Percentiles rank a stretch among this genome's conserved stretches.
phyloP scores from a whole-genome alignment of 1,140 invertebrate genomes.

The Lethrus apterus region DNA sequence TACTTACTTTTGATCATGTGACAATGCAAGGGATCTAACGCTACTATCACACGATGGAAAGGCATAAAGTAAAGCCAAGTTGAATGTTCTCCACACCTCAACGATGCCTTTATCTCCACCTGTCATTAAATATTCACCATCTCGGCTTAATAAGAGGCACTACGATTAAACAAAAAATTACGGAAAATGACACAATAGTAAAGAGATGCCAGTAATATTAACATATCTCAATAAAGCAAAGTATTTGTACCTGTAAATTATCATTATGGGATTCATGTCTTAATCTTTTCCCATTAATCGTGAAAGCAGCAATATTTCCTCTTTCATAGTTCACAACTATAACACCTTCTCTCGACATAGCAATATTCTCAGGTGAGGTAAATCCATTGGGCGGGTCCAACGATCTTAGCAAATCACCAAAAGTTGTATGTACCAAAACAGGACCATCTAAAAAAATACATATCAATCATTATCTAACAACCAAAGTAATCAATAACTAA shows the following conservation, averaged over 20 bases:
- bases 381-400: slow-evolving; percentile 74
- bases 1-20: slow-evolving; percentile 94
- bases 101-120: slow-evolving; percentile 95
- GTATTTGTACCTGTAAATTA: slow-evolving; percentile 76
- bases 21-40: slow-evolving; percentile 85
- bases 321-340: slow-evolving; percentile 89
- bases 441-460: slow-evolving; percentile 67
- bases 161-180: slow-evolving; percentile 44
- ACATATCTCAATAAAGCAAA: no score
- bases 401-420: slow-evolving; percentile 91
- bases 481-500: slow-evolving; percentile 44
- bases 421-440: slow-evolving; percentile 95
- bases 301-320: slow-evolving; percentile 87
- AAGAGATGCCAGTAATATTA: neutral
- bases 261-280: slow-evolving; percentile 88
- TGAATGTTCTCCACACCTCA: slow-evolving; percentile 96
- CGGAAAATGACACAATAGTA: neutral
- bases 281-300: slow-evolving; percentile 83
- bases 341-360: slow-evolving; percentile 93
- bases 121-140: slow-evolving; percentile 97
- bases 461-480: slow-evolving; percentile 12
- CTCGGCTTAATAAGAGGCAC: slow-evolving; percentile 90
- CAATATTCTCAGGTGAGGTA: slow-evolving; percentile 81
- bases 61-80: slow-evolving; percentile 91
- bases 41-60: slow-evolving; percentile 94